A percentile compares a stretch with the other conserved stretches of the same genome.
These are phyloP conservation scores for Charadrius vociferus DNA, from an alignment of 2,113 vertebrate species.

Conservation along the genomic window DNA sequence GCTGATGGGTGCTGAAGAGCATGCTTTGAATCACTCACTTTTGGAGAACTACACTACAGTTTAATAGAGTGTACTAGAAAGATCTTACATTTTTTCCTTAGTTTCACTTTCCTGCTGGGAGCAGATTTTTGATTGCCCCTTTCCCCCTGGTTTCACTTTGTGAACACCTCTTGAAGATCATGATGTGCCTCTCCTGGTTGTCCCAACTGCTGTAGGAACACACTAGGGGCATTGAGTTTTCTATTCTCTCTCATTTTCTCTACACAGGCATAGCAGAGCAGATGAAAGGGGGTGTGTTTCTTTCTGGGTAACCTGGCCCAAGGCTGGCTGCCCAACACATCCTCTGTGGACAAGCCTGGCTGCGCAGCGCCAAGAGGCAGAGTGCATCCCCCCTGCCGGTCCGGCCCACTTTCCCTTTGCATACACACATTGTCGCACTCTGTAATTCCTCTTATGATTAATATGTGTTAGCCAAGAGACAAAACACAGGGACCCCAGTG, in stretches of 20 bases:
- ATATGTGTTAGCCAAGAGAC: conserved; percentile 25
- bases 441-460: conserved; percentile 15
- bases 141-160: background rate
- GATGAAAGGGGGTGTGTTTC: background rate
- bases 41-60: background rate
- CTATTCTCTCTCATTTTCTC: background rate
- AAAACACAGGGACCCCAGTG: conserved; percentile 65
- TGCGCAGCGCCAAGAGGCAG: background rate
- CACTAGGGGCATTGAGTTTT: background rate
- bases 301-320: background rate
- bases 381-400: background rate
- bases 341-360: background rate
- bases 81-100: background rate
- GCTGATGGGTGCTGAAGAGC: background rate
- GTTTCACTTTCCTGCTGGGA: background rate
- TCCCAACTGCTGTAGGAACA: background rate
- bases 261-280: background rate
- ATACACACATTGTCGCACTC: background rate
- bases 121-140: background rate
- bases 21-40: background rate
- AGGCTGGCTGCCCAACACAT: background rate
- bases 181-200: background rate
- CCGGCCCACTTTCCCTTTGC: background rate
- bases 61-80: background rate
- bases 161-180: background rate